Evolutionary conservation across 2,797 vertebrate species (phyloP).

Genomic region (Syngnathus rostellatus): DNA sequence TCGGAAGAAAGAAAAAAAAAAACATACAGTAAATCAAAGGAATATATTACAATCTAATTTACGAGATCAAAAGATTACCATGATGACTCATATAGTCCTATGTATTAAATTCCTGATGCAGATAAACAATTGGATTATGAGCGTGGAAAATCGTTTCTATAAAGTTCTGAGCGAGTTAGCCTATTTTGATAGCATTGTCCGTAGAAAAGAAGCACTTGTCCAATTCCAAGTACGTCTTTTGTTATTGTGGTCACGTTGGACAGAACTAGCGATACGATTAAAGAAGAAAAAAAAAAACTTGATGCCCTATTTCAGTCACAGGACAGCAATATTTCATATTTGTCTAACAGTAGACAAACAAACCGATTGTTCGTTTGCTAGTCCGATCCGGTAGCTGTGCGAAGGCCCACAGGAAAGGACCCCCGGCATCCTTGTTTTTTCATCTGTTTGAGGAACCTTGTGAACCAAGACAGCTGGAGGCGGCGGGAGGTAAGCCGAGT

Average conservation of each 20-base stretch:
- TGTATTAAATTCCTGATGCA: conserved; percentile 57
- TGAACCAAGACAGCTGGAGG: conserved; percentile 47
- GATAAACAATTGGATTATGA: conserved; percentile 42
- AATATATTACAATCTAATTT: conserved; percentile 75
- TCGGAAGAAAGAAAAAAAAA: conserved; percentile 23
- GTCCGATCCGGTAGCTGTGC: conserved; percentile 44
- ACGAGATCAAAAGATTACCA: conserved; percentile 67
- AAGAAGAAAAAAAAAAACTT: not conserved
- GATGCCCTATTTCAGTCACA: not conserved
- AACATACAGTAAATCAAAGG: conserved; percentile 57
- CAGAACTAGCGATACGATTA: not conserved
- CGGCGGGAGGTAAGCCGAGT: conserved; percentile 46
- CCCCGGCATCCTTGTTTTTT: conserved; percentile 56
- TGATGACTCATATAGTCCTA: conserved; percentile 63
- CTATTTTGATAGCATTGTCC: too few species aligned
- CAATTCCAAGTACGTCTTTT: not conserved
- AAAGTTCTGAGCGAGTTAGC: not conserved
- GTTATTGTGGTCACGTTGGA: not conserved
- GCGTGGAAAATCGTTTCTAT: conserved; percentile 46
- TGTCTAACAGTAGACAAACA: not conserved
- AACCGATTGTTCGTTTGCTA: not conserved
- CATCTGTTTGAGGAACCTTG: conserved; percentile 55
- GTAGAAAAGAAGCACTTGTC: not conserved
- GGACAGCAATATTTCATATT: not conserved
- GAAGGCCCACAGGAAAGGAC: conserved; percentile 55